Base-by-base conservation (phyloP, 2,113 vertebrate genomes). In the Notothenia rossii region DNA sequence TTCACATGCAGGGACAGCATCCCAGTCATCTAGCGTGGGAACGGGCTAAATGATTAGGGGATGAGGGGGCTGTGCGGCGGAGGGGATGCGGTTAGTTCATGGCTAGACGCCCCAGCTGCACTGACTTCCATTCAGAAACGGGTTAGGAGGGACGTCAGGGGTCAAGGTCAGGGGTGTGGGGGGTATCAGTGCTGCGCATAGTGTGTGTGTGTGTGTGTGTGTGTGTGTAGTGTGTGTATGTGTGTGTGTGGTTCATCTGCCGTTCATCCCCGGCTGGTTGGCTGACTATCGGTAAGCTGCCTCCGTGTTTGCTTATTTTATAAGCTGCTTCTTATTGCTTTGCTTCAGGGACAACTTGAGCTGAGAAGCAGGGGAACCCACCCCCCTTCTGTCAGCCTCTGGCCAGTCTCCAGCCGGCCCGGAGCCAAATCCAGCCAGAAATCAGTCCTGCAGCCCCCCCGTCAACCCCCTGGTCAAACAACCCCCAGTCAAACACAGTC, bases 41-140 rank as follows among this genome's bases (percentile, higher is more conserved):
- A 93, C 83, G 62, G 86, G 87, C 88, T 86, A 87, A 69, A 75
- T 86, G 86, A 90, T 79, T 56, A 86, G 88, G 83, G 22, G 64
- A 79, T 33, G 73, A 81, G 82, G 80, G 77, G 70, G 72, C 40
- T 10, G 69, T 53, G 69, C 12, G 2, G 82, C 77, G 86, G 77
- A 85, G 91, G 93, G 93, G 93, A 91, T 91, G 91, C 36, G 12
- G 80, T 81, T 91, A 86, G 93, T 91, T 87, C 20, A 66, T 12
- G 93, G 91, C 94, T 90, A 95, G 94, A 96, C 95, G 56, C 84
- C 88, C 91, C 95, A 96, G 95, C 96, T 96, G 96, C 92, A 92
- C 93, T 29, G 69, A 89, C 93, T 85, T 93, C 85, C 89, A 94
- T 94, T 95, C 88, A 93, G 85, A 91, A 89, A 92, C 91, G 90